phyloP scores from a whole-genome alignment of 2,888 invertebrate species.

The Troilus luridus region DNA sequence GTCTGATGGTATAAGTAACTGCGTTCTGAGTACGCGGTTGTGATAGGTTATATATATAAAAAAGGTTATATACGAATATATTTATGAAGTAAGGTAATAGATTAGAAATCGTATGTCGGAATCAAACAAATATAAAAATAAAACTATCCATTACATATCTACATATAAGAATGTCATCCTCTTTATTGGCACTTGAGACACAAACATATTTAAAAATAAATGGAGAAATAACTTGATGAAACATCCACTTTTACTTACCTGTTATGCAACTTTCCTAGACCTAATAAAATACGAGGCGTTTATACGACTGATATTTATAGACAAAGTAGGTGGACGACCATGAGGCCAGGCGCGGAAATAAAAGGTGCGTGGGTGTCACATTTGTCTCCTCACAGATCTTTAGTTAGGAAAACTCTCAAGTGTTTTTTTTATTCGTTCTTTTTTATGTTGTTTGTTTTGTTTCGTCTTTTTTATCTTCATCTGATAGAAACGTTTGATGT shows the following conservation, averaged over 20 bases:
- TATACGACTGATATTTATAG: constrained; percentile 9
- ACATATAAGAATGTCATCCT: background rate
- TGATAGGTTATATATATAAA: background rate
- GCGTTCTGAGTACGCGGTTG: background rate
- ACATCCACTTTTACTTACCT: constrained; percentile 12
- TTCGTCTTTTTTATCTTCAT: background rate
- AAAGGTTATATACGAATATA: too few species aligned
- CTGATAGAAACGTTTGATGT: constrained; percentile 10
- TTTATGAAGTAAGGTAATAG: too few species aligned
- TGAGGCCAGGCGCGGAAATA: constrained; percentile 17
- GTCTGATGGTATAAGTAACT: background rate
- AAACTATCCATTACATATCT: background rate
- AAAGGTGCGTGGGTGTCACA: constrained; percentile 16
- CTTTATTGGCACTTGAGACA: background rate
- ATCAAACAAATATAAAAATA: background rate
- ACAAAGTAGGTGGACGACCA: constrained; percentile 32
- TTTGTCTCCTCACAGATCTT: constrained; percentile 5
- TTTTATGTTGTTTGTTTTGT: background rate
- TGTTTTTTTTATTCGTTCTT: constrained; percentile 1
- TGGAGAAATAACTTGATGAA: background rate
- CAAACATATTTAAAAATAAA: background rate
- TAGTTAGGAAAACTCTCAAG: constrained; percentile 8
- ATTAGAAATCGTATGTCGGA: too few species aligned
- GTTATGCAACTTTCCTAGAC: background rate
- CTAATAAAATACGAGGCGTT: background rate